phyloP scores from a whole-genome alignment of 1,140 invertebrate genomes.

The Araneus ventricosus region DNA sequence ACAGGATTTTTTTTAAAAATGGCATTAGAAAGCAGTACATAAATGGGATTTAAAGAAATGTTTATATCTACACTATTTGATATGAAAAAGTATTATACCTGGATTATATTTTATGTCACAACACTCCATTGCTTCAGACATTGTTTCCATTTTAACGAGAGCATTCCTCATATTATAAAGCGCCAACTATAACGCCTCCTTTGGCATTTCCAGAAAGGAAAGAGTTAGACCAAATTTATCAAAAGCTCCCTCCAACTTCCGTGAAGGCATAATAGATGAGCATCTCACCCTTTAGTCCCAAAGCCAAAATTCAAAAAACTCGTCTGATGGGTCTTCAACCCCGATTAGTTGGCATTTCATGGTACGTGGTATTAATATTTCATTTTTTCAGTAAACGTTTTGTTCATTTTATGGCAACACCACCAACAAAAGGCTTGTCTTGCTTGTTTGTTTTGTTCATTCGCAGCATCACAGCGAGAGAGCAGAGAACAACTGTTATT shows the following conservation, averaged over 20 bases:
- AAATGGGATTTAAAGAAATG: too few relatives aligned
- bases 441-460: neutral
- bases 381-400: neutral
- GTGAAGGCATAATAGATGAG: neutral
- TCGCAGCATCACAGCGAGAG: neutral
- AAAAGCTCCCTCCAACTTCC: neutral
- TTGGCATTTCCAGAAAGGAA: neutral
- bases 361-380: constrained; percentile 38
- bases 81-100: neutral
- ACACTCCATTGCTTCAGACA: neutral
- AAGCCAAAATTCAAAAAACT: constrained; percentile 15
- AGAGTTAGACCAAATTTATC: constrained; percentile 15
- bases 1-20: too few relatives aligned
- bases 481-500: neutral
- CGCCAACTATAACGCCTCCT: neutral
- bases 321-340: constrained; percentile 47
- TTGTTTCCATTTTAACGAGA: neutral
- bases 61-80: too few relatives aligned
- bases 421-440: neutral
- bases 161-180: neutral
- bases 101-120: constrained; percentile 22
- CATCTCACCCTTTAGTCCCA: neutral
- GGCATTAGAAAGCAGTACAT: too few relatives aligned
- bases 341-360: neutral
- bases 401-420: neutral